Evolutionary conservation across 2,113 vertebrate species (phyloP).

Genomic region (Pavo muticus): DNA sequence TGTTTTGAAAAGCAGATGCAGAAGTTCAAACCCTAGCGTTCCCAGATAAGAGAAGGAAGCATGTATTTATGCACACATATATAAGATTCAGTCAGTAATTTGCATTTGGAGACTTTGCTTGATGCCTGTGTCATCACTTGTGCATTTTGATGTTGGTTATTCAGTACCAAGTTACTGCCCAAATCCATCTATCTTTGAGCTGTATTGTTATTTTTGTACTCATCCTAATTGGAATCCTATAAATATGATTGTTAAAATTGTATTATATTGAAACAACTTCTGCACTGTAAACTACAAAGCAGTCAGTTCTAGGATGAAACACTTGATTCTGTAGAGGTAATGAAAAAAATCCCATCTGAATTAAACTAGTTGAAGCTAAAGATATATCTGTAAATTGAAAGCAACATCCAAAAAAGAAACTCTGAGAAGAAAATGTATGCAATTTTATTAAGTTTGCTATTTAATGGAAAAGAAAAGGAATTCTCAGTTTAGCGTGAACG

Average conservation of each 20-base stretch:
- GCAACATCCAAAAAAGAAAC: neutral
- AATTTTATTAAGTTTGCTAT: neutral
- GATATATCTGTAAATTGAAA: neutral
- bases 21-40: neutral
- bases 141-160: neutral
- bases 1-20: constrained; percentile 48
- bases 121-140: neutral
- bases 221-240: neutral
- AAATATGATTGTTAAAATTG: neutral
- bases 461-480: neutral
- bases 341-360: neutral
- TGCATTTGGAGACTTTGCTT: neutral
- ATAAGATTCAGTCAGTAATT: neutral
- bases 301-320: neutral
- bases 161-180: neutral
- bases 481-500: neutral
- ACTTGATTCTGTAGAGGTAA: neutral
- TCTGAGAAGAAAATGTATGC: neutral
- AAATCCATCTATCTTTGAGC: neutral
- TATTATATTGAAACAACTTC: neutral
- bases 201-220: neutral
- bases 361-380: constrained; percentile 17
- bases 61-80: neutral
- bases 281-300: neutral
- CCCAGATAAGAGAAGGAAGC: constrained; percentile 11